These are phyloP conservation scores for Phenganax subtilis DNA, from an alignment of 92 coral and sea anemone species.

Conservation along the genomic window DNA sequence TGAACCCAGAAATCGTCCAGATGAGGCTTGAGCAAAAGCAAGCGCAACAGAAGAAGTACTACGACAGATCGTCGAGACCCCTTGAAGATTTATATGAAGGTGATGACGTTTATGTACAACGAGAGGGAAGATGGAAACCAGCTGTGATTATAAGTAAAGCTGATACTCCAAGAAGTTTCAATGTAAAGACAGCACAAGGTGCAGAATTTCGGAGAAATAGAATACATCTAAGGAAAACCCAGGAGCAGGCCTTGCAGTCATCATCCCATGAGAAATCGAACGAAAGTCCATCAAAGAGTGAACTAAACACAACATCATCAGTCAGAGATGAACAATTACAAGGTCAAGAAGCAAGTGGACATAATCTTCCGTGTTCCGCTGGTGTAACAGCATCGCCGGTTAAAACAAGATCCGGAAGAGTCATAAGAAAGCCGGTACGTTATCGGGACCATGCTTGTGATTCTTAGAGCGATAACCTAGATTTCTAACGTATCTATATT, in stretches of 20 bases:
- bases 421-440: not conserved
- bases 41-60: constrained; percentile 34
- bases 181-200: constrained; percentile 25
- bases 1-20: constrained; percentile 24
- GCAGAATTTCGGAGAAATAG: constrained; percentile 35
- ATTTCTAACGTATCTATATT: too few species aligned
- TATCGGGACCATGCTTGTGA: not conserved
- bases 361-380: not conserved
- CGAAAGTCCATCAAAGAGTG: not conserved
- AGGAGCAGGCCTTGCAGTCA: not conserved
- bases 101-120: constrained; percentile 21
- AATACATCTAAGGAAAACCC: constrained; percentile 25
- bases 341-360: constrained; percentile 2
- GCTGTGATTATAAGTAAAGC: constrained; percentile 27
- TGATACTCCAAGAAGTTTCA: constrained; percentile 30
- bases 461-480: too few species aligned
- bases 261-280: constrained; percentile 24
- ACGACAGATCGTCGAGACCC: constrained; percentile 23
- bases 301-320: not conserved
- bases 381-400: constrained; percentile 15
- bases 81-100: constrained; percentile 27
- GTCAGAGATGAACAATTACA: not conserved
- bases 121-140: constrained; percentile 42
- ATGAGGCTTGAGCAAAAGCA: constrained; percentile 29
- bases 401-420: constrained; percentile 8